phyloP scores from a whole-genome alignment of 2,113 vertebrate genomes.

The Brachyhypopomus gauderio region DNA sequence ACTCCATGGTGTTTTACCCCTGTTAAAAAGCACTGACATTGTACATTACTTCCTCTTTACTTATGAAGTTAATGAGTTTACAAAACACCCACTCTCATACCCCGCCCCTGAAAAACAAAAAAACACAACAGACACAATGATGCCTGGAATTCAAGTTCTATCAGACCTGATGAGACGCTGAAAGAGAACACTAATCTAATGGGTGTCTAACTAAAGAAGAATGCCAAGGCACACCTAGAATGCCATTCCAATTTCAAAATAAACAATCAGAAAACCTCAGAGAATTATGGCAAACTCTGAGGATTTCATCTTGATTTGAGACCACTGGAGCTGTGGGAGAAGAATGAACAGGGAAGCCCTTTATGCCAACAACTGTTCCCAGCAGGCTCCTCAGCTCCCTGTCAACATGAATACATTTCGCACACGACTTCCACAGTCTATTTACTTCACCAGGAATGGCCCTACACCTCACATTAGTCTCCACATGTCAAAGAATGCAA shows the following conservation, averaged over 20 bases:
- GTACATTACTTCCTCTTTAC: not conserved
- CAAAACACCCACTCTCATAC: slow-evolving; percentile 15
- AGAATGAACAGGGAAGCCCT: slow-evolving; percentile 40
- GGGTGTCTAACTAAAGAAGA: too few species aligned
- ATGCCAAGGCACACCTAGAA: too few species aligned
- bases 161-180: too few species aligned
- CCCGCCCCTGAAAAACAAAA: not conserved
- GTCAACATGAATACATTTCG: slow-evolving; percentile 12
- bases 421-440: slow-evolving; percentile 8
- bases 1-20: too few species aligned
- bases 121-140: slow-evolving; percentile 3
- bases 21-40: too few species aligned
- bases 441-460: not conserved
- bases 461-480: not conserved
- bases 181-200: too few species aligned
- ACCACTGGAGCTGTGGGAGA: not conserved
- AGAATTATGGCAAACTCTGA: not conserved
- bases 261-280: not conserved
- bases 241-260: too few species aligned
- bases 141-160: not conserved
- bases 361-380: slow-evolving; percentile 37
- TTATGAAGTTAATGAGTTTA: slow-evolving; percentile 27
- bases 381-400: not conserved
- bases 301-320: slow-evolving; percentile 5
- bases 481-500: slow-evolving; percentile 1